phyloP scores from a whole-genome alignment of 1,140 invertebrate species.

The Caenorhabditis tropicalis region DNA sequence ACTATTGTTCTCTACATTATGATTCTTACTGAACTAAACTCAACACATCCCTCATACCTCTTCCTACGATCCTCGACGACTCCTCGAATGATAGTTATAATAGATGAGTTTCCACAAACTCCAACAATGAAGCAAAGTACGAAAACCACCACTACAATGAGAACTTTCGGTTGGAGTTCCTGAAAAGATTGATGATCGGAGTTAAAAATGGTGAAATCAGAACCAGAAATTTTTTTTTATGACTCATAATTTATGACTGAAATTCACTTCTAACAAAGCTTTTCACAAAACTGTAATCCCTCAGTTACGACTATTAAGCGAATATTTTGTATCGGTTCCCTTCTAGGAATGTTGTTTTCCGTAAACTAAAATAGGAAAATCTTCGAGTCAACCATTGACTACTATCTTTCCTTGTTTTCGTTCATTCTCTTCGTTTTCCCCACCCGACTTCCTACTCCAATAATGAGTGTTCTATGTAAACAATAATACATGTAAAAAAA shows the following conservation, averaged over 20 bases:
- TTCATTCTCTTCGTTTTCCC: not conserved
- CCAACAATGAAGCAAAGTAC: slow-evolving; percentile 71
- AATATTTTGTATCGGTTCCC: too few relatives aligned
- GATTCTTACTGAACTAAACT: not conserved
- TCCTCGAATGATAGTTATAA: slow-evolving; percentile 69
- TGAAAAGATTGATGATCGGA: slow-evolving; percentile 53
- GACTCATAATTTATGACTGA: not conserved
- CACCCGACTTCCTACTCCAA: slow-evolving; percentile 1
- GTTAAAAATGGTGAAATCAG: not conserved
- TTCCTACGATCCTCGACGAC: slow-evolving; percentile 60
- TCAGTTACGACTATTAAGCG: too few relatives aligned
- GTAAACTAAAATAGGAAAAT: too few relatives aligned
- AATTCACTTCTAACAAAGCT: too few relatives aligned
- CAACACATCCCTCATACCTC: not conserved
- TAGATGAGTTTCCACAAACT: slow-evolving; percentile 69
- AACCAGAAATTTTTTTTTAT: not conserved
- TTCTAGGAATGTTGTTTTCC: too few relatives aligned
- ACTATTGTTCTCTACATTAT: too few relatives aligned
- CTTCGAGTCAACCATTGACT: not conserved
- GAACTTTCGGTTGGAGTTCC: slow-evolving; percentile 69
- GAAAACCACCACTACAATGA: slow-evolving; percentile 69
- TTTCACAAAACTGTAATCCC: too few relatives aligned
- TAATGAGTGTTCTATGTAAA: slow-evolving; percentile 8
- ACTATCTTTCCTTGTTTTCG: not conserved
- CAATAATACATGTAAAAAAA: not conserved